Evolutionary conservation across 2,113 vertebrate genomes (phyloP).

Genomic region (Poicephalus gulielmi): DNA sequence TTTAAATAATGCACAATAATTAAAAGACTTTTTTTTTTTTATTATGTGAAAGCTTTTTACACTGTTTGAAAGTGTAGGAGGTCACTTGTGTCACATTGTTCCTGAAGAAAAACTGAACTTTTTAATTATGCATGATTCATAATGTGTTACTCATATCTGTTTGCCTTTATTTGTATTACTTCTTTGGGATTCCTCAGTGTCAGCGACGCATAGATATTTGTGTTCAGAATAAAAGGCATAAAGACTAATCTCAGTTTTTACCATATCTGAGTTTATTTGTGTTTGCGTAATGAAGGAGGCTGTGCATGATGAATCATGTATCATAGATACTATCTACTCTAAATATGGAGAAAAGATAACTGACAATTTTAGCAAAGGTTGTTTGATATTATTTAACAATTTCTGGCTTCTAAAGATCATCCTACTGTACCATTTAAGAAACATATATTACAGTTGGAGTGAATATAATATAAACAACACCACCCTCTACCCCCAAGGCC

Average conservation of each 20-base stretch:
- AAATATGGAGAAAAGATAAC: not conserved
- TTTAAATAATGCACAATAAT: not conserved
- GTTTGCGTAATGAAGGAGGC: conserved; percentile 27
- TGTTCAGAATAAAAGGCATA: conserved; percentile 1
- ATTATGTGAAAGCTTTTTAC: not conserved
- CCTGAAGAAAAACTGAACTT: not conserved
- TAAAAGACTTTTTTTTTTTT: not conserved
- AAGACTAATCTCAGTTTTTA: conserved; percentile 17
- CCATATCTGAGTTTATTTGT: not conserved
- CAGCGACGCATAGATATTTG: not conserved
- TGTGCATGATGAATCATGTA: conserved; percentile 30
- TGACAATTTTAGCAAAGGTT: not conserved
- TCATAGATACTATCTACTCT: conserved; percentile 26
- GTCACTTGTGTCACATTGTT: not conserved
- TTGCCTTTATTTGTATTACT: conserved; percentile 9
- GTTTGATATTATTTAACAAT: not conserved
- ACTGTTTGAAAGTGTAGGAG: not conserved
- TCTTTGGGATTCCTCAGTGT: conserved; percentile 22
- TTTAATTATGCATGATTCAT: not conserved
- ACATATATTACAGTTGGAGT: not conserved
- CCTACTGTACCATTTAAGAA: not conserved
- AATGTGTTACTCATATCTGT: not conserved
- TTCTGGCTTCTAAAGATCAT: not conserved
- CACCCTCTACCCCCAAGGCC: not conserved
- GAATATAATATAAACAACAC: not conserved